Conservation (phyloP, 2,113 vertebrate species). For the Prionailurus bengalensis region DNA sequence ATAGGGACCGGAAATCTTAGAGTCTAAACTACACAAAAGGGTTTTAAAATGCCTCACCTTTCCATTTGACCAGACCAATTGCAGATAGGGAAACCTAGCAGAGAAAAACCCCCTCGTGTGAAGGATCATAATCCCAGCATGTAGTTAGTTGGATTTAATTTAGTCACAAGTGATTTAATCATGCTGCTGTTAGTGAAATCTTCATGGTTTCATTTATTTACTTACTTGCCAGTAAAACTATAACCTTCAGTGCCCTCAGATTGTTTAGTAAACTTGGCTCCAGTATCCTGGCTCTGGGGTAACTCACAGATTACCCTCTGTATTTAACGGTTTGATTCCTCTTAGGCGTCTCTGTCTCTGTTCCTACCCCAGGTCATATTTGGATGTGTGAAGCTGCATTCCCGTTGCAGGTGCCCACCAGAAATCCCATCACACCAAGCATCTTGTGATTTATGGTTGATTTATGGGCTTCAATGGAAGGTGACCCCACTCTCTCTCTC, state of each 20-base stretch:
- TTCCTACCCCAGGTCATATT: neutral
- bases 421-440: neutral
- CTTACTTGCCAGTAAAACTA: neutral
- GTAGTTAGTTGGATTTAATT: neutral
- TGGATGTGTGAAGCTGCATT: neutral
- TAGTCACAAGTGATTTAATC: neutral
- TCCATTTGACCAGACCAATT: neutral
- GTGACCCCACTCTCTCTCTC: neutral
- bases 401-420: neutral
- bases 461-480: neutral
- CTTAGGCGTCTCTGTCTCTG: neutral
- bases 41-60: conserved; percentile 1
- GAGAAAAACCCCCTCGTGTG: neutral
- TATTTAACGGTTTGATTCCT: neutral
- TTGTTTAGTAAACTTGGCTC: neutral
- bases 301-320: neutral
- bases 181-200: neutral
- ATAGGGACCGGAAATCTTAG: neutral
- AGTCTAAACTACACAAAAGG: neutral
- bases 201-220: neutral
- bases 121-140: neutral
- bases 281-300: neutral
- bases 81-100: neutral
- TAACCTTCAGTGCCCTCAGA: neutral
- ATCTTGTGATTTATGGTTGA: neutral